phyloP scores from a whole-genome alignment of 2,888 invertebrate genomes.

The Steinernema scapterisci region DNA sequence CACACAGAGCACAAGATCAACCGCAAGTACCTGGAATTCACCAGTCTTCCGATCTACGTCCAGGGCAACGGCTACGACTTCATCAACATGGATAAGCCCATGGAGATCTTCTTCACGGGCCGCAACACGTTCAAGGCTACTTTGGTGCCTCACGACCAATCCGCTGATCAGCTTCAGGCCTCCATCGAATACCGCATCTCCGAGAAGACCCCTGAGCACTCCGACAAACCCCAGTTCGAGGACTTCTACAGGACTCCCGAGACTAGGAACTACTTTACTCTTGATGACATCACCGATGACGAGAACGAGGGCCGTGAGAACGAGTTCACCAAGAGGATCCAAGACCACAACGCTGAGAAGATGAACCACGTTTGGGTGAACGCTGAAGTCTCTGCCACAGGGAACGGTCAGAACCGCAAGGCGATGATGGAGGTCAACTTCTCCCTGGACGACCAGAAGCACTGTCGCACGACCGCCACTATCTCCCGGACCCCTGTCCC shows the following conservation, averaged over 20 bases:
- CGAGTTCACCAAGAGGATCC: neutral
- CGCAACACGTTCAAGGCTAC: neutral
- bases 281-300: neutral
- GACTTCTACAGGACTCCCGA: neutral
- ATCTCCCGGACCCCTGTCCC: neutral
- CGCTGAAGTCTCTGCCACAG: neutral
- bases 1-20: constrained; percentile 13
- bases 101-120: neutral
- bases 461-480: neutral
- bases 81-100: neutral
- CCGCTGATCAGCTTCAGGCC: neutral
- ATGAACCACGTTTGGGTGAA: neutral
- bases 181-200: neutral
- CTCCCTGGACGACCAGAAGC: neutral
- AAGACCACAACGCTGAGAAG: neutral
- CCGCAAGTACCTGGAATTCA: neutral
- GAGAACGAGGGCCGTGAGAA: neutral
- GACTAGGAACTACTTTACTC: neutral
- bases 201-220: neutral
- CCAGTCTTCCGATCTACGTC: neutral
- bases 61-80: neutral
- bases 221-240: neutral
- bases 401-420: neutral
- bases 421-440: neutral
- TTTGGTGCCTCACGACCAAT: neutral